These are phyloP conservation scores for Eupleurogrammus muticus DNA, from an alignment of 2,797 vertebrate species.

Conservation along the genomic window DNA sequence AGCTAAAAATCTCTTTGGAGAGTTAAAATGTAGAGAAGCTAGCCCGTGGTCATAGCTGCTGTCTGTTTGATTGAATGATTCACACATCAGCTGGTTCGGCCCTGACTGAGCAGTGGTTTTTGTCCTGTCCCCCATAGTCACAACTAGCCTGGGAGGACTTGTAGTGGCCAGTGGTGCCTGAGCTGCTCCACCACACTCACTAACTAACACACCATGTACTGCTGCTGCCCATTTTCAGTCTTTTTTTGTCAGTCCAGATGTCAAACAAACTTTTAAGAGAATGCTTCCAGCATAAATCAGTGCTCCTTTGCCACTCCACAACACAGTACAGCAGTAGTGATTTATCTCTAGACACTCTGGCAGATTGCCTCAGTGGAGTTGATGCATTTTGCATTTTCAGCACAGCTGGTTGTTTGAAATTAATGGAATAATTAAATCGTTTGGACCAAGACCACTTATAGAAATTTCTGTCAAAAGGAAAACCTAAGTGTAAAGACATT, in stretches of 20 bases:
- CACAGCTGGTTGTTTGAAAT: background rate
- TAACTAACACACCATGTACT: background rate
- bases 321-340: no score
- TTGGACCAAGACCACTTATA: no score
- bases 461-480: no score
- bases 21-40: slow-evolving; percentile 39
- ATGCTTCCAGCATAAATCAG: background rate
- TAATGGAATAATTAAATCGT: no score
- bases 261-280: background rate
- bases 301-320: background rate
- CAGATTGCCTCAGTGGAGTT: background rate
- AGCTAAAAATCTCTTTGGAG: slow-evolving; percentile 21
- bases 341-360: no score
- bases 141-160: slow-evolving; percentile 34
- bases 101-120: slow-evolving; percentile 43
- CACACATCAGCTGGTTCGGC: slow-evolving; percentile 57
- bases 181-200: slow-evolving; percentile 2
- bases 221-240: background rate
- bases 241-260: background rate
- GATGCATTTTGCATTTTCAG: background rate
- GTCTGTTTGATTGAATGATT: slow-evolving; percentile 36
- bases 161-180: slow-evolving; percentile 16
- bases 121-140: slow-evolving; percentile 47
- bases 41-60: slow-evolving; percentile 37
- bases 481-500: no score